Evolutionary conservation across 1,140 invertebrate genomes (phyloP).

Genomic region (Battus philenor): DNA sequence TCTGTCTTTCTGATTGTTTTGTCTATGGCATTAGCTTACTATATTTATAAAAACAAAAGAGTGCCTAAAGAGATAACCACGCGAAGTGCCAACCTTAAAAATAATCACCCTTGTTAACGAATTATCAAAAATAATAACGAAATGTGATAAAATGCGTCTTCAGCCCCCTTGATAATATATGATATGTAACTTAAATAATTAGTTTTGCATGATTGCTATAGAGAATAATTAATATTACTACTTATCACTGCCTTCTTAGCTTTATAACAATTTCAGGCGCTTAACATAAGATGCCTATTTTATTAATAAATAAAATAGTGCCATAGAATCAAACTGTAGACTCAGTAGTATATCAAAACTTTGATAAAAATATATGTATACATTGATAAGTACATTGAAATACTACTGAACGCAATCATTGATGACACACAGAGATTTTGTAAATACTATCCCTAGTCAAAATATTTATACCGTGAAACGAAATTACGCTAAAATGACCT

Average conservation of each 20-base stretch:
- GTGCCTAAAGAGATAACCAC: constrained; percentile 15
- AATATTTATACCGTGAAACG: constrained; percentile 19
- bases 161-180: not conserved
- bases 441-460: constrained; percentile 44
- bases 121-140: not conserved
- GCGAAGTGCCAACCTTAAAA: constrained; percentile 15
- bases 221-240: constrained; percentile 19
- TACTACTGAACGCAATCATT: constrained; percentile 15
- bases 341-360: constrained; percentile 7
- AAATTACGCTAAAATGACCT: constrained; percentile 11
- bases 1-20: constrained; percentile 31
- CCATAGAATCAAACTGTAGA: constrained; percentile 36
- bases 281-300: constrained; percentile 42
- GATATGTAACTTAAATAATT: constrained; percentile 11
- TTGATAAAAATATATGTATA: not conserved
- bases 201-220: constrained; percentile 15
- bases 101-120: constrained; percentile 21
- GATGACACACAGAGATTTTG: constrained; percentile 23
- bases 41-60: constrained; percentile 35
- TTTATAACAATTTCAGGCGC: constrained; percentile 40
- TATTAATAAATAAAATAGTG: constrained; percentile 58
- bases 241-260: constrained; percentile 53
- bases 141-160: constrained; percentile 1
- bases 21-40: constrained; percentile 35
- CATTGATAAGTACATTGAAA: not conserved